Base-by-base conservation (phyloP, 2,888 invertebrate genomes). In the Xestia xanthographa region DNA sequence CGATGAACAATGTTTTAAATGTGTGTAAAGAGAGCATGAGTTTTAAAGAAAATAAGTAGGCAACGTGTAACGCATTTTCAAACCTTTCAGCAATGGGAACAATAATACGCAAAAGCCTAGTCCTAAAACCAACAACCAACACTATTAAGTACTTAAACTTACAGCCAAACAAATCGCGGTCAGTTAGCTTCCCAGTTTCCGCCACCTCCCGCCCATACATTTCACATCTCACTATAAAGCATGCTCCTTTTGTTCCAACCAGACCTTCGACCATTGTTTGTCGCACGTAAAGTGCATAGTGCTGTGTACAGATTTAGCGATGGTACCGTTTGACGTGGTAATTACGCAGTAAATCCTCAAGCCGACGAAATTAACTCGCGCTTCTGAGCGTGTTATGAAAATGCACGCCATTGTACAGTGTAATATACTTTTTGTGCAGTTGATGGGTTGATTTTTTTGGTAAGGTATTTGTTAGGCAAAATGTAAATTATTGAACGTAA, bases 261-360 rank as follows among this genome's bases (percentile, higher is more conserved):
- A 67, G 14, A 67, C 75, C 80, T 88, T 76, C 84, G 74, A 66
- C 53, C 72, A 66, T 77, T 73, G 76, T 81, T 74, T 75, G 56
- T 22, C 5, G n/a, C 58, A 71, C 71, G 74, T 74, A 56, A 78
- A 79, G 74, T 86, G 88, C 86, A 87, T 81, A 77, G 74, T 70
- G 69, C 72, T 79, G 77, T 60, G 85, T 85, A 84, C 91, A 86
- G 91, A 92, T 91, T 91, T 91, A 91, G 91, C 86, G 79, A 88
- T 87, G 88, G 90, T 89, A 87, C 82, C 89, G 87, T 91, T 91
- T 92, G 92, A 91, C 90, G 90, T 84, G 77, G 86, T 91, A 92
- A 92, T 92, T 92, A 92, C 88, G 70, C 89, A 83, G 90, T 92
- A 92, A 92, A 92, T 92, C 90, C 90, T 88, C 71, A 69, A 74